A percentile compares a stretch with the other conserved stretches of the same genome.
Evolutionary conservation across 2,113 vertebrate species (phyloP).

Genomic region (Orcinus orca): DNA sequence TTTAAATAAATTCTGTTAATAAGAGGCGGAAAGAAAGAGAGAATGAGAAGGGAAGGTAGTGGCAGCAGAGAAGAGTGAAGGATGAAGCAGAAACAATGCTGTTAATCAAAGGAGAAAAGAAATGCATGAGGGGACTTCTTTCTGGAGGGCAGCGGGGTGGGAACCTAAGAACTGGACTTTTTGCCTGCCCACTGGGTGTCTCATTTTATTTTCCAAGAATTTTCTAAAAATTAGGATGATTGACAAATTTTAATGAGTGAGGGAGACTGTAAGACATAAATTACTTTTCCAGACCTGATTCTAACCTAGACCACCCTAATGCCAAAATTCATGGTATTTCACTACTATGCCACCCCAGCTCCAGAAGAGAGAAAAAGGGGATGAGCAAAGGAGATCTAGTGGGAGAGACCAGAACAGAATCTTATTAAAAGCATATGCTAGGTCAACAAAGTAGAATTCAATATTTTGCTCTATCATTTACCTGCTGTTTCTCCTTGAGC

Average conservation of each 20-base stretch:
- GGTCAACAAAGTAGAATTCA: not conserved
- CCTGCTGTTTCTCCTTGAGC: not conserved
- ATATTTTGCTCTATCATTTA: not conserved
- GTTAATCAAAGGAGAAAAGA: not conserved
- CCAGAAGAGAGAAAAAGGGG: not conserved
- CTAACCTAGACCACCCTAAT: not conserved
- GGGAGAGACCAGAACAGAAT: not conserved
- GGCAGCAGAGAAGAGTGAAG: not conserved
- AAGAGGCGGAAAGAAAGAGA: not conserved
- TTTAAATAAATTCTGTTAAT: not conserved
- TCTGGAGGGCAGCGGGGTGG: not conserved
- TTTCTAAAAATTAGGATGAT: not conserved
- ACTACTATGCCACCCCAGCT: not conserved
- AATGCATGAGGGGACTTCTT: fast-evolving
- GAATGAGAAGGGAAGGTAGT: not conserved
- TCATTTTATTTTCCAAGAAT: not conserved
- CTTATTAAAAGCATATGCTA: not conserved
- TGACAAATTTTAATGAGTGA: not conserved
- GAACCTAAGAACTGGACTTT: not conserved
- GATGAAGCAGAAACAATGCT: not conserved
- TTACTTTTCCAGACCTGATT: not conserved
- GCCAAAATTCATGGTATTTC: not conserved
- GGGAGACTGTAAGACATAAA: not conserved
- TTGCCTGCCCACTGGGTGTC: not conserved
- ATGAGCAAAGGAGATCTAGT: not conserved